Evolutionary conservation across 2,888 invertebrate species (phyloP), one percentile per base, ranked within the genome.

Genomic region (Blomia tropicalis): DNA sequence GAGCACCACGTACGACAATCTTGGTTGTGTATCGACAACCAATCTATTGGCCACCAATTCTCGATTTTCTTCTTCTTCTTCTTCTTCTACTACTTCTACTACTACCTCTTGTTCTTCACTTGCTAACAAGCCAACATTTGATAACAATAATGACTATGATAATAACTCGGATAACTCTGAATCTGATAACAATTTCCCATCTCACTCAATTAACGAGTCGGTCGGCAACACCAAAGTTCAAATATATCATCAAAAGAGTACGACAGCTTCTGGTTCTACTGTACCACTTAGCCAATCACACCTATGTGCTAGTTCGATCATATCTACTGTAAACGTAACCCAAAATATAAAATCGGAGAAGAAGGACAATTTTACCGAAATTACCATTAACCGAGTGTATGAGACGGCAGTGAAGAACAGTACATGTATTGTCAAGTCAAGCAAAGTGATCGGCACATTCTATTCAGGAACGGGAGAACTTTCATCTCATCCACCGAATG

Each of bases 241-340:
- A 31, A 56, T 27, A n/a, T 56, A 56, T 36, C 56, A 56, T 3
- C 56, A 56, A 7, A 56, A 56, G 29, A 56, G 25, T 14, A 56
- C 56, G 11, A 36, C 36, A 19, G 56, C 56, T 14, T 29, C 56
- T 4, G 56, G 25, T 25, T 56, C 56, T 19, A 56, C 14, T n/a
- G 30, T 56, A 25, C 56, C 56, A 31, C 2, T 56, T 1, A 36
- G 7, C 23, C 30, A 56, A 2, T 29, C 3, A 23, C 31, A 31
- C 23, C n/a, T 27, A 31, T 56, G 32, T 36, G 29, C 25, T n/a
- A 56, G 19, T 36, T 17, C 29, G n/a, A 56, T 27, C 14, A 25
- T 56, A 11, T 56, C 56, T 3, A 56, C 56, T 27, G 25, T 56
- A 11, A 56, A 56, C 29, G 3, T 56, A 3, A 56, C 27, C 11